Conservation (phyloP, 2,797 vertebrate species). For the Aulostomus chinensis region DNA sequence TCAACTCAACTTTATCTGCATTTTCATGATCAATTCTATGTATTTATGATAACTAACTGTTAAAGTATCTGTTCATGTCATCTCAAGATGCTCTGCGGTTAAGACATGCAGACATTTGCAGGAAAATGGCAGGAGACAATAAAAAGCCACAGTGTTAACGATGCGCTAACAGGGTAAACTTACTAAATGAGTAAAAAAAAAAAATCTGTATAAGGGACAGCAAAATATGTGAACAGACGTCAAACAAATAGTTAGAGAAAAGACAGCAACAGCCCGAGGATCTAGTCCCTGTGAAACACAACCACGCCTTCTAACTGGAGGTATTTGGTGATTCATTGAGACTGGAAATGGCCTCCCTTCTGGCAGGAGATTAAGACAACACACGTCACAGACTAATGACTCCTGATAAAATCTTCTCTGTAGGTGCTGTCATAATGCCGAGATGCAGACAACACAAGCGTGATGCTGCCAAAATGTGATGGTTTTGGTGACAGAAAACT, state of each 20-base stretch:
- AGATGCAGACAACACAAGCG: slow-evolving; percentile 6
- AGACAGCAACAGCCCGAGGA: slow-evolving; percentile 20
- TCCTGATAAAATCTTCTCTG: slow-evolving; percentile 18
- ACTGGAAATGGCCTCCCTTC: slow-evolving; percentile 66
- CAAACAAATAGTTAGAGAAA: slow-evolving; percentile 32
- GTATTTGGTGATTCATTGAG: slow-evolving; percentile 64
- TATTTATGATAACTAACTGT: too few species aligned
- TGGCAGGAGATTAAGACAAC: slow-evolving; percentile 51
- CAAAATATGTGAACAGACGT: slow-evolving; percentile 24
- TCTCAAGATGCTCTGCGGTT: too few species aligned
- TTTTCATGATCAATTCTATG: too few species aligned
- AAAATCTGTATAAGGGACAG: slow-evolving; percentile 1
- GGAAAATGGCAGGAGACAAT: too few species aligned
- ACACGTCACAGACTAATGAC: slow-evolving; percentile 32
- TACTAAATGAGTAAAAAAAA: too few species aligned
- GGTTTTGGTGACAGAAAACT: neutral
- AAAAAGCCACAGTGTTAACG: too few species aligned
- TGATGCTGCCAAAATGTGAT: slow-evolving; percentile 5
- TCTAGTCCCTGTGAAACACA: slow-evolving; percentile 44
- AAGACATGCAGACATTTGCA: too few species aligned
- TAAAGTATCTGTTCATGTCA: too few species aligned
- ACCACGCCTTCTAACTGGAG: slow-evolving; percentile 61
- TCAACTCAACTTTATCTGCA: too few species aligned
- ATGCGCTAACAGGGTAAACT: too few species aligned
- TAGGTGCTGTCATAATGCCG: slow-evolving; percentile 7